These are phyloP conservation scores for Aphelocoma coerulescens DNA, from an alignment of 2,113 vertebrate genomes.

Conservation along the genomic window DNA sequence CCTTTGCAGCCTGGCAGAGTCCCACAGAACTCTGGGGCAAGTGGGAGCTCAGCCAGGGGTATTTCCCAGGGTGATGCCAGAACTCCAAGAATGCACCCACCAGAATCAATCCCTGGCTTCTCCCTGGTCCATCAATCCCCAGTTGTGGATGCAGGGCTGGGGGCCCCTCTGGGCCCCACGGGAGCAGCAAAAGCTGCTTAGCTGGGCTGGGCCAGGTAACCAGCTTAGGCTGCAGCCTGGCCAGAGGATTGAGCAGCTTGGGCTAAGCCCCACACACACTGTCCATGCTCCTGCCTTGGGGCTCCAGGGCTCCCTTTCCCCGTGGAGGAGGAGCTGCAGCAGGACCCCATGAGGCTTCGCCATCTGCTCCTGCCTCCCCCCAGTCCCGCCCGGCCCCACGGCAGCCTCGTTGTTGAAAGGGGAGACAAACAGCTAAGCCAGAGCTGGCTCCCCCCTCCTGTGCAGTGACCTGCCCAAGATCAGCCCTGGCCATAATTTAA, in stretches of 20 bases:
- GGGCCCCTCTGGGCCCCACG: fast-evolving
- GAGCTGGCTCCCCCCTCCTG: not conserved
- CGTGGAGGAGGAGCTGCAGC: not conserved
- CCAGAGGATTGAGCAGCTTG: not conserved
- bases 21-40: not conserved
- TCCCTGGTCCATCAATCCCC: too few species aligned
- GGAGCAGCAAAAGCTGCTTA: constrained; percentile 3
- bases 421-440: constrained; percentile 22
- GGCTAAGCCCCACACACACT: not conserved
- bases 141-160: not conserved
- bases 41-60: fast-evolving
- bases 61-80: not conserved
- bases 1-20: not conserved
- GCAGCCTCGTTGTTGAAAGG: constrained; percentile 8
- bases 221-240: not conserved
- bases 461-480: not conserved
- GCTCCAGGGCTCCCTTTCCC: not conserved
- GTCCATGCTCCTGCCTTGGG: not conserved
- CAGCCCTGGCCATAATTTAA: not conserved
- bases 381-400: fast-evolving
- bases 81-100: fast-evolving
- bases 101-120: not conserved
- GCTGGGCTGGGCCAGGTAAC: not conserved
- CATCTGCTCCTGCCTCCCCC: not conserved
- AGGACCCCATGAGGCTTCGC: not conserved